These are phyloP conservation scores for Mirza zaza DNA, from an alignment of 2,113 vertebrate species.

Conservation along the genomic window DNA sequence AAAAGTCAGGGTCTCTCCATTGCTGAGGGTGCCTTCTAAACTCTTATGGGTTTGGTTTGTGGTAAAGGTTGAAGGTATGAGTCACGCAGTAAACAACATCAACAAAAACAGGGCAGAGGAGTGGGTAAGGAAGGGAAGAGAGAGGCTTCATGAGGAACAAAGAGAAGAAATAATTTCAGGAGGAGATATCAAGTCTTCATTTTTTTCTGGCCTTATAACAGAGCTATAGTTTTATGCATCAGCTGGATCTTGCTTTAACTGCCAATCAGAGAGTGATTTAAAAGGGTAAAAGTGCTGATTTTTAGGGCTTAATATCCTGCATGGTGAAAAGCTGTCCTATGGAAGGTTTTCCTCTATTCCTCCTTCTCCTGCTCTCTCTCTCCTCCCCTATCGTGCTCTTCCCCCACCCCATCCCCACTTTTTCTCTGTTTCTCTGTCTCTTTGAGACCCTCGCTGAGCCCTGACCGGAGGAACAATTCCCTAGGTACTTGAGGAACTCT, in stretches of 20 bases:
- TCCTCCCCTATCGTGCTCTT: too few species aligned
- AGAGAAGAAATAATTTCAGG: conserved; percentile 25
- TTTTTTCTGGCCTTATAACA: background rate
- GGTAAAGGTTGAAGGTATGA: conserved; percentile 44
- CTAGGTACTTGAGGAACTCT: background rate
- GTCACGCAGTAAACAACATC: background rate
- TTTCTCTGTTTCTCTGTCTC: background rate
- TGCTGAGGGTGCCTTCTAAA: conserved; percentile 67
- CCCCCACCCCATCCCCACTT: background rate
- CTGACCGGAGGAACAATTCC: background rate
- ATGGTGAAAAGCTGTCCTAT: background rate
- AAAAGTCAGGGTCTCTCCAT: conserved; percentile 62
- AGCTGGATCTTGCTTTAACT: background rate
- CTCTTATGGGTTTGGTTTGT: conserved; percentile 71
- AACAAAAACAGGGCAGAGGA: conserved; percentile 16
- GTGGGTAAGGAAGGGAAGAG: conserved; percentile 22
- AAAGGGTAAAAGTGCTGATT: background rate
- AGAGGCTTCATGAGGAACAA: conserved; percentile 2
- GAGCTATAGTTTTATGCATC: background rate
- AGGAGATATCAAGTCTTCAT: background rate
- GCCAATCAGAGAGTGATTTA: background rate
- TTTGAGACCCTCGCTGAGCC: background rate
- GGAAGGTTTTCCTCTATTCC: background rate
- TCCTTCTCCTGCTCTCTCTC: too few species aligned
- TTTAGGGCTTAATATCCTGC: background rate